phyloP scores from a whole-genome alignment of 2,888 invertebrate species.

The Parnassius apollo region DNA sequence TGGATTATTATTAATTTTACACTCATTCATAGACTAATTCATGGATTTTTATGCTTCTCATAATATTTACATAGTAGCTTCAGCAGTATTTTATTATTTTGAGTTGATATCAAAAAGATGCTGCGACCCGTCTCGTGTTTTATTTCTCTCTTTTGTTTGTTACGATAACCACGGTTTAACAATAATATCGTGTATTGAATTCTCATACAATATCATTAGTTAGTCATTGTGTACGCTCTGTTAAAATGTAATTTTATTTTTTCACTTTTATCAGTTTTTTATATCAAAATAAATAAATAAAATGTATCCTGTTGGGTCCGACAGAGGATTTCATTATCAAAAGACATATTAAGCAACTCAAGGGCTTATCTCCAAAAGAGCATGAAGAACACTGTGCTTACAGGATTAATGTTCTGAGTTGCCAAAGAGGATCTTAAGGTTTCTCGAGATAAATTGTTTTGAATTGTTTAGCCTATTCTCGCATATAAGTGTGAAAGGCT shows the following conservation, averaged over 20 bases:
- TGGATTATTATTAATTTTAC: too few species aligned
- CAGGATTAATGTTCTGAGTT: constrained; percentile 26
- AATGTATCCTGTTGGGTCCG: neutral
- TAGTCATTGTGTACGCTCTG: too few species aligned
- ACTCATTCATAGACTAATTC: too few species aligned
- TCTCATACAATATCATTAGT: too few species aligned
- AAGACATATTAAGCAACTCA: constrained; percentile 27
- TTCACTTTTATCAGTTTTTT: neutral
- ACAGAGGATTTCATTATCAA: constrained; percentile 21
- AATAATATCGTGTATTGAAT: too few species aligned
- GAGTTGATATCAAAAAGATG: too few species aligned
- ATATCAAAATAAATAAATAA: neutral
- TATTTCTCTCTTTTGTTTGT: too few species aligned
- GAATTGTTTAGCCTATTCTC: constrained; percentile 17
- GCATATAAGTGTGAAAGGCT: neutral
- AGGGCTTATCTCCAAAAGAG: constrained; percentile 39
- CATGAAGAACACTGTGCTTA: constrained; percentile 42
- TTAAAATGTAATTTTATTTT: neutral
- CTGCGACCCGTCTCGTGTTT: too few species aligned
- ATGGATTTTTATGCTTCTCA: too few species aligned
- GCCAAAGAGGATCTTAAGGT: constrained; percentile 24
- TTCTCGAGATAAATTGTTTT: constrained; percentile 17
- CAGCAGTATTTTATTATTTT: too few species aligned
- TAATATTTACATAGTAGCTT: too few species aligned
- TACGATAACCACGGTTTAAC: too few species aligned